These are phyloP conservation scores for Drosophila meridiana DNA, from an alignment of 2,888 invertebrate species.

Conservation along the genomic window DNA sequence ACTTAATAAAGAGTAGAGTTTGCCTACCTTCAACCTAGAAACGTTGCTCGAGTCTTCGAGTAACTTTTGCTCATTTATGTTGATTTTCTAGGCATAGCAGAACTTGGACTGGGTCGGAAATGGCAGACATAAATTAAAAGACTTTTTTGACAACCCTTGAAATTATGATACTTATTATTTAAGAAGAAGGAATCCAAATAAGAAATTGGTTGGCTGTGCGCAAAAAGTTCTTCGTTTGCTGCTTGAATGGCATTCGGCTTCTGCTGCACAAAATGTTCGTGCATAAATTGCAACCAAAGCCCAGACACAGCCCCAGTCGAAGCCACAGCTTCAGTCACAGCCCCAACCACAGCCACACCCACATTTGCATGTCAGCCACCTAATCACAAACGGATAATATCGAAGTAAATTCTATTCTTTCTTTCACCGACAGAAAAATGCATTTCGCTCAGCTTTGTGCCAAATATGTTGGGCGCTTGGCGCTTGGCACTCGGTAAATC, in stretches of 20 bases:
- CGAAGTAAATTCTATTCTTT: conserved; percentile 35
- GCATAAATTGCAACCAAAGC: conserved; percentile 55
- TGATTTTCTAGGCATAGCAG: conserved; percentile 71
- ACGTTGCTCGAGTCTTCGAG: conserved; percentile 28
- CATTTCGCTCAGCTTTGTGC: conserved; percentile 48
- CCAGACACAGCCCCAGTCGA: conserved; percentile 21
- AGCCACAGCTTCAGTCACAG: conserved; percentile 33
- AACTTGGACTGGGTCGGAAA: conserved; percentile 70
- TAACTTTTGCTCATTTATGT: conserved; percentile 79
- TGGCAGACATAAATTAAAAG: conserved; percentile 80
- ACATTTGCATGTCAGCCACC: conserved; percentile 79
- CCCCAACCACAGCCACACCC: conserved; percentile 40
- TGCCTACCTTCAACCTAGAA: conserved; percentile 36
- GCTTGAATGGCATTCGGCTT: conserved; percentile 29
- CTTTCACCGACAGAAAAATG: conserved; percentile 25
- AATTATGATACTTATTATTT: conserved; percentile 80
- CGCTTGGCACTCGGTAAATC: conserved; percentile 62
- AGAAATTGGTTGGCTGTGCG: conserved; percentile 19
- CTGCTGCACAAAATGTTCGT: conserved; percentile 22
- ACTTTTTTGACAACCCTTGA: conserved; percentile 80
- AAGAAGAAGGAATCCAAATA: conserved; percentile 44
- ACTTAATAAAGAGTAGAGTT: conserved; percentile 22
- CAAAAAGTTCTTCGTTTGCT: conserved; percentile 58
- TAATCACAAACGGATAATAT: conserved; percentile 81
- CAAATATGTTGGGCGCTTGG: conserved; percentile 53